phyloP scores from a whole-genome alignment of 2,113 vertebrate genomes.

The Scatophagus argus region DNA sequence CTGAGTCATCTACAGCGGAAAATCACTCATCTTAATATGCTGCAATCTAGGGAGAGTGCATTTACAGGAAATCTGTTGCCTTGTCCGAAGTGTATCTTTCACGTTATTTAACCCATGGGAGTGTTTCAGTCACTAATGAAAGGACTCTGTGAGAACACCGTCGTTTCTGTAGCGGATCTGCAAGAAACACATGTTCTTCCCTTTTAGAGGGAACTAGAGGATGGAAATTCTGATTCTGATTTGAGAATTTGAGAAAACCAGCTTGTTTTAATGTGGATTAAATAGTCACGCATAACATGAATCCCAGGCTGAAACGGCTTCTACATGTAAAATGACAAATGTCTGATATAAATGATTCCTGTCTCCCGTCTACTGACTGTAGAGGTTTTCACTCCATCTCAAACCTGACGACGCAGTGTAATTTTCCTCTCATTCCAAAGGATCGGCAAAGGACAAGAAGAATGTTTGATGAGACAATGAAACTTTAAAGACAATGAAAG shows the following conservation, averaged over 20 bases:
- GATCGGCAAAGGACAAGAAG: constrained; percentile 7
- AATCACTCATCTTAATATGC: constrained; percentile 12
- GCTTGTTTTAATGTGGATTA: neutral
- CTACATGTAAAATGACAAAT: neutral
- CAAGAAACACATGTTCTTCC: neutral
- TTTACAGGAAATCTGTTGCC: neutral
- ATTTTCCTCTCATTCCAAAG: neutral
- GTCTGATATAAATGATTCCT: neutral
- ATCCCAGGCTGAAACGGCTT: neutral
- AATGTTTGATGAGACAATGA: constrained; percentile 24
- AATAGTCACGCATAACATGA: neutral
- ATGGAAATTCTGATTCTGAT: neutral
- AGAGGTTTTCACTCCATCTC: neutral
- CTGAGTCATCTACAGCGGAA: constrained; percentile 15
- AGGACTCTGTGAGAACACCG: constrained; percentile 1
- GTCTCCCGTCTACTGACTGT: neutral
- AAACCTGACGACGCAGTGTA: constrained; percentile 9
- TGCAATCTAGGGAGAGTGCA: constrained; percentile 16
- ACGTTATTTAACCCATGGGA: constrained; percentile 16
- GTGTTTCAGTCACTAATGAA: constrained; percentile 42
- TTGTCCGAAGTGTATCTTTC: constrained; percentile 12
- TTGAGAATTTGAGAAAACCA: neutral
- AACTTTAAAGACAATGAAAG: constrained; percentile 34
- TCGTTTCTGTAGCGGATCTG: neutral
- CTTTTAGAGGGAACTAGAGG: neutral